phyloP scores from a whole-genome alignment of 2,113 vertebrate genomes.

The Genyomyrus donnyi region DNA sequence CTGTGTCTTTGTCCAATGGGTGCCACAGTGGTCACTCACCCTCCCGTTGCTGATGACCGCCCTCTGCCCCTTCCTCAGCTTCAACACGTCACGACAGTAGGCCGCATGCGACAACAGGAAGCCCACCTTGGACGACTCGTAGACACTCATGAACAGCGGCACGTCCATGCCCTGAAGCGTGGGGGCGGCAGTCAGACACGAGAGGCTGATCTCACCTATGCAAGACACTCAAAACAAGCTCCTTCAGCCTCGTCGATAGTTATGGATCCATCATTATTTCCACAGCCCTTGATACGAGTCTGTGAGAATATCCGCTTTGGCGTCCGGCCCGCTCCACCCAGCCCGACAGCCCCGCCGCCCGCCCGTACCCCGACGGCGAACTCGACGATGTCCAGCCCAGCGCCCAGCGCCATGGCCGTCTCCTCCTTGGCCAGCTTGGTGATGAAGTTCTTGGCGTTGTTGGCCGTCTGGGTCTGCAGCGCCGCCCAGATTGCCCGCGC shows the following conservation, averaged over 20 bases:
- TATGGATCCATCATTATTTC: neutral
- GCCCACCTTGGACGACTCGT: slow-evolving; percentile 73
- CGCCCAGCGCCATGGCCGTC: slow-evolving; percentile 65
- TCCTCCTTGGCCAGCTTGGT: slow-evolving; percentile 92
- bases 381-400: slow-evolving; percentile 63
- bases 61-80: slow-evolving; percentile 85
- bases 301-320: neutral
- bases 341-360: neutral
- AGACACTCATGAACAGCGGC: slow-evolving; percentile 75
- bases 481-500: slow-evolving; percentile 83
- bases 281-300: neutral
- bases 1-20: neutral
- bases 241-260: neutral
- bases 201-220: neutral
- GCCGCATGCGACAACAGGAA: slow-evolving; percentile 84
- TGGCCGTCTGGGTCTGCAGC: slow-evolving; percentile 85
- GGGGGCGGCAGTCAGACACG: neutral
- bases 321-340: neutral
- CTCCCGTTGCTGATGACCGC: slow-evolving; percentile 93
- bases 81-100: slow-evolving; percentile 86
- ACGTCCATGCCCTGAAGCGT: slow-evolving; percentile 85
- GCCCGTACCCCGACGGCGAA: slow-evolving; percentile 86
- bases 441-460: slow-evolving; percentile 95
- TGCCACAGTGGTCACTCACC: slow-evolving; percentile 57
- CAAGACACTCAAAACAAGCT: neutral